These are phyloP conservation scores for Hippocampus mohnikei DNA, from an alignment of 2,113 vertebrate genomes.

Conservation along the genomic window DNA sequence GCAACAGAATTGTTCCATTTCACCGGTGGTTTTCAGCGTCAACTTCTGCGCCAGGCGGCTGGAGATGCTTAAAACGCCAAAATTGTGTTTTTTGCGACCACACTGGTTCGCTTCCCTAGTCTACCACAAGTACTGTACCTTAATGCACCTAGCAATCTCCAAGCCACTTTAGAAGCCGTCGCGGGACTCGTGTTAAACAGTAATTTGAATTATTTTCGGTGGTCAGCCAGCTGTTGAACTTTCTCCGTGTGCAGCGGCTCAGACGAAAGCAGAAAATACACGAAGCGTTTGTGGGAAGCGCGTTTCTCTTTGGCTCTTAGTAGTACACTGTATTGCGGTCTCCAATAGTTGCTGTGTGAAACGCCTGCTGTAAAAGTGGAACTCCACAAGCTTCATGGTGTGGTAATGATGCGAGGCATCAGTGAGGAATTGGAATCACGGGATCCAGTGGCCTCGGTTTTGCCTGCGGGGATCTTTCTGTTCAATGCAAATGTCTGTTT, in stretches of 20 bases:
- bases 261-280: background rate
- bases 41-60: background rate
- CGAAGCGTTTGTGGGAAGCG: background rate
- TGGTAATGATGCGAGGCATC: background rate
- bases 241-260: background rate
- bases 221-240: constrained; percentile 2
- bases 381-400: background rate
- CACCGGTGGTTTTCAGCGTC: background rate
- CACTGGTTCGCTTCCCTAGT: background rate
- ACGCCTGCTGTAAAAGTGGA: background rate
- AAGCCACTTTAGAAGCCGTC: background rate
- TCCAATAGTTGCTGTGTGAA: background rate
- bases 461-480: background rate
- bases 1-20: background rate
- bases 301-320: background rate
- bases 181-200: background rate
- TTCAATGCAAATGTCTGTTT: background rate
- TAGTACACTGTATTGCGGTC: background rate
- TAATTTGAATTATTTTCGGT: background rate
- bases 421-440: background rate
- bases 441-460: background rate
- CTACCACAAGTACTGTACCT: background rate
- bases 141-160: background rate
- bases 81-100: background rate
- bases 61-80: background rate